Base-by-base conservation (phyloP, 1,140 invertebrate genomes). In the Tetramorium simillimum region DNA sequence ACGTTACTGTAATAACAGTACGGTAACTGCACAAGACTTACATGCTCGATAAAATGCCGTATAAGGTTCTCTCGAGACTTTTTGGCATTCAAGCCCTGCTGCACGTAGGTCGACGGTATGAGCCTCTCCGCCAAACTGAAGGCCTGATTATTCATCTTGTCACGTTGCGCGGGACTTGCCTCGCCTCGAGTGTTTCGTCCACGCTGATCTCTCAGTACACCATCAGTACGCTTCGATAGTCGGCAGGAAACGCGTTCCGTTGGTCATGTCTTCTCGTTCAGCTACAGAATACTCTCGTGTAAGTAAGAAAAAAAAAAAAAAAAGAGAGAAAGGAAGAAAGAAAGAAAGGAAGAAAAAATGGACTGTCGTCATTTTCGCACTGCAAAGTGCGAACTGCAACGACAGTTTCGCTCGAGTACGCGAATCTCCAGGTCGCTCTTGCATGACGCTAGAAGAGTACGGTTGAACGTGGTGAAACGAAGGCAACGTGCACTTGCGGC, bases 31-130 rank as follows among this genome's bases (percentile, higher is more conserved):
- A 33, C 5, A 18, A 6, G 33, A 93, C 92, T 94, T 94, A 96
- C 95, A 93, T 97, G 96, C 93, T 97, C 95, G 91, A 96, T 96
- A 92, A 97, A 92, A 94, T 97, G 94, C 92, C 96, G 95, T 73
- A 98, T 96, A 24, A 97, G 95, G 89, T 97, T 97, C 94, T 97
- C 97, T 37, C 97, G 96, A 40, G 96, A 96, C 95, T 97, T 97
- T 60, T 97, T 95, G n/a, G 97, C 97, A 89, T 96, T 94, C 88
- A 97, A 95, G 72, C 96, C 96, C 95, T 98, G 97, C 86, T 96
- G 96, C 16, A 97, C 96, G 73, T 96, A 97, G 0, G 96, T 96
- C 6, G 96, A 94, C 56, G 96, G 96, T 70, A 97, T 96, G 14
- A 96, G 95, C 88, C 96, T 93, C 92, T 97, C 96, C 49, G 96